Conservation (phyloP, 64 coral and sea anemone genomes). For the Astreopora myriophthalma region DNA sequence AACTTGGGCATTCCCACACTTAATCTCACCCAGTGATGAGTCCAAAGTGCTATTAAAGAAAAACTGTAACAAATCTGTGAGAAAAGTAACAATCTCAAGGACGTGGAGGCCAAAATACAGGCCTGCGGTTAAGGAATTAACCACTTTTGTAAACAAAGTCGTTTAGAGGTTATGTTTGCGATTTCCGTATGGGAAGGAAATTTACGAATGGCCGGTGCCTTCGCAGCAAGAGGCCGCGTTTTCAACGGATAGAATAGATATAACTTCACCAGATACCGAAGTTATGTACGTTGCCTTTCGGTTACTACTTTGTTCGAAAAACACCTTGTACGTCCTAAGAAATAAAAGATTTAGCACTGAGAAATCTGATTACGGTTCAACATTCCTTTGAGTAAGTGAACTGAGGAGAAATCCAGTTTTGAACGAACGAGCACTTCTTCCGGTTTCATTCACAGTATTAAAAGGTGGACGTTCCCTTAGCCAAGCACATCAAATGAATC, state of each 20-base stretch:
- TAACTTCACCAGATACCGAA: neutral
- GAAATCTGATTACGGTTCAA: too few species aligned
- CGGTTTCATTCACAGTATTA: too few species aligned
- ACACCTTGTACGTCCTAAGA: too few species aligned
- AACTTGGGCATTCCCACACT: neutral
- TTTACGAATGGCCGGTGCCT: neutral
- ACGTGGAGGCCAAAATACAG: neutral
- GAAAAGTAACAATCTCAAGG: constrained; percentile 39
- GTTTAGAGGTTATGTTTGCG: neutral
- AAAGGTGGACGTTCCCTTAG: too few species aligned
- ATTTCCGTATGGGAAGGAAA: neutral
- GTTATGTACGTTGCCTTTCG: neutral
- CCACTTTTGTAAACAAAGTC: constrained; percentile 26
- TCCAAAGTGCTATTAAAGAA: neutral
- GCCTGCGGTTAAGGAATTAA: neutral
- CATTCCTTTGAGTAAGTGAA: too few species aligned
- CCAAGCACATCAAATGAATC: too few species aligned
- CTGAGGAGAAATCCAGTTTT: too few species aligned
- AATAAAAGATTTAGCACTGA: neutral
- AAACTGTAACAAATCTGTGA: constrained; percentile 48
- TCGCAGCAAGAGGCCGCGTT: neutral
- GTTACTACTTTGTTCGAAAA: too few species aligned
- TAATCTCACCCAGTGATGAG: neutral
- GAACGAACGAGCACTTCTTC: too few species aligned
- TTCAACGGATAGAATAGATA: neutral